Evolutionary conservation across 2,888 invertebrate genomes (phyloP).

Genomic region (Nowickia ferox): DNA sequence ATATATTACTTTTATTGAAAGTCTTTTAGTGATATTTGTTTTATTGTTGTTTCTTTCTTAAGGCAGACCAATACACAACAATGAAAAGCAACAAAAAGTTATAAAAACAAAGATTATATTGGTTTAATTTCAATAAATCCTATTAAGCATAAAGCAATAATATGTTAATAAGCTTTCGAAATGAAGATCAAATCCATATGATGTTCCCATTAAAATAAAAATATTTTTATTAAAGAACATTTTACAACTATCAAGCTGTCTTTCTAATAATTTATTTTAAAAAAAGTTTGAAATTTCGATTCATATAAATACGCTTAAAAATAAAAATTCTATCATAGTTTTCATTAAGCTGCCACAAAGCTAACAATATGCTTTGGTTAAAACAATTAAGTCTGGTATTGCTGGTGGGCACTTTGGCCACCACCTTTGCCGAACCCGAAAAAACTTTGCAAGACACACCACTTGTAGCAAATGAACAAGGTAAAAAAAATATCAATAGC

Average conservation of each 20-base stretch:
- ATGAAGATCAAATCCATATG: background rate
- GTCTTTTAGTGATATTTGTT: too few species aligned
- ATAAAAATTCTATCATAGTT: background rate
- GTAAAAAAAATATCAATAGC: background rate
- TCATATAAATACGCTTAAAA: background rate
- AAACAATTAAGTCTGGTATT: slow-evolving; percentile 25
- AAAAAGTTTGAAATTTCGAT: background rate
- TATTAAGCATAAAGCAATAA: background rate
- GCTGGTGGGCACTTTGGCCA: background rate
- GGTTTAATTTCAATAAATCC: too few species aligned
- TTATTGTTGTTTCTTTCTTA: too few species aligned
- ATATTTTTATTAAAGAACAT: background rate
- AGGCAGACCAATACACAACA: too few species aligned
- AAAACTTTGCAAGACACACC: background rate
- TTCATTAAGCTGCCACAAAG: background rate
- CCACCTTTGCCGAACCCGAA: background rate
- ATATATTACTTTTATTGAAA: too few species aligned
- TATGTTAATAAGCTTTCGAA: background rate
- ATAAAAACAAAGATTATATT: background rate
- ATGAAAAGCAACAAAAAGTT: too few species aligned
- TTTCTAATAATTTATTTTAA: background rate
- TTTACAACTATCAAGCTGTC: background rate
- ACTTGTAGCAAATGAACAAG: background rate
- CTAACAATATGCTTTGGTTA: slow-evolving; percentile 33
- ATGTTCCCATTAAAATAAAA: background rate